Conservation (phyloP, 92 coral and sea anemone genomes). For the Phenganax stokvisi region DNA sequence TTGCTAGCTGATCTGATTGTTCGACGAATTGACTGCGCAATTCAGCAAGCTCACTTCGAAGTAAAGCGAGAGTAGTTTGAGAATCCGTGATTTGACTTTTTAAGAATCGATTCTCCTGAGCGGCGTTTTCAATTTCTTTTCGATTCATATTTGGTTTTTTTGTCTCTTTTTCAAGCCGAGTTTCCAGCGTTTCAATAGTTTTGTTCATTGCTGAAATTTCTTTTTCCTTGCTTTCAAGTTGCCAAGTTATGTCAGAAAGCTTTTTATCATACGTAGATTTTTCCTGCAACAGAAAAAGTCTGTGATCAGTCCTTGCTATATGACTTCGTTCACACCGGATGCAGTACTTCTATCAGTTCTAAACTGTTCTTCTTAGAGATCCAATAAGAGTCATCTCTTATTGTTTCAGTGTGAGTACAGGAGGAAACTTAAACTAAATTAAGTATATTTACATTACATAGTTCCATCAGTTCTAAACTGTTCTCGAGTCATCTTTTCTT, state of each 20-base stretch:
- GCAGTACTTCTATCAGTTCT: too few relatives aligned
- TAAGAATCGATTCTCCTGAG: slow-evolving; percentile 74
- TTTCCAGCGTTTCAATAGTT: slow-evolving; percentile 64
- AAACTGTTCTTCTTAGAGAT: too few relatives aligned
- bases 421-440: too few relatives aligned
- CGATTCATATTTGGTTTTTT: slow-evolving; percentile 7
- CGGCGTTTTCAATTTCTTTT: slow-evolving; percentile 30
- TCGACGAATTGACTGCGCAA: slow-evolving; percentile 71
- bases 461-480: too few relatives aligned
- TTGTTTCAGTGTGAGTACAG: too few relatives aligned
- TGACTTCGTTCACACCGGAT: too few relatives aligned
- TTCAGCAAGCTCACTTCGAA: slow-evolving; percentile 87
- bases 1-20: slow-evolving; percentile 64
- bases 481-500: too few relatives aligned
- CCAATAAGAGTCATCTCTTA: too few relatives aligned
- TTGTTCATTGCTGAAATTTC: slow-evolving; percentile 66
- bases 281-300: slow-evolving; percentile 47
- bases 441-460: too few relatives aligned
- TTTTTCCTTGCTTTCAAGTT: slow-evolving; percentile 82
- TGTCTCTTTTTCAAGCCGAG: slow-evolving; percentile 15
- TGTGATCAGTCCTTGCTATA: not conserved
- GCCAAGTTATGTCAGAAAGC: slow-evolving; percentile 86
- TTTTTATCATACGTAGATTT: slow-evolving; percentile 71
- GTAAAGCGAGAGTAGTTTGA: slow-evolving; percentile 73
- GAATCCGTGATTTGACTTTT: slow-evolving; percentile 88